These are phyloP conservation scores for Spisula subtruncata DNA, from an alignment of 2,888 invertebrate genomes.

Conservation along the genomic window DNA sequence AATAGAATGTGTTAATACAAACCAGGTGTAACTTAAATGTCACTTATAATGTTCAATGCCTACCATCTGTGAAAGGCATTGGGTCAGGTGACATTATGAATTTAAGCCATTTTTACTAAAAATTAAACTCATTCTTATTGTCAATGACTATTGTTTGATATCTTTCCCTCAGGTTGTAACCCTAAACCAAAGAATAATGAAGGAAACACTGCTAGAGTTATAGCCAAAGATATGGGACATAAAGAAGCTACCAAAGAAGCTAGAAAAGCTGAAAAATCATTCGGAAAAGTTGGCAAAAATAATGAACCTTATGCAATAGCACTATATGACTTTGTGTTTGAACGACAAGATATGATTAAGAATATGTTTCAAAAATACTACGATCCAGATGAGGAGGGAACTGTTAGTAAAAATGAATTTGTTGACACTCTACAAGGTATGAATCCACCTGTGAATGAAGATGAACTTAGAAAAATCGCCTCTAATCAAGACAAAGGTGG, in stretches of 20 bases:
- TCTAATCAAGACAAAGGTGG: constrained; percentile 85
- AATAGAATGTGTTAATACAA: too few relatives aligned
- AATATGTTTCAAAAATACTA: constrained; percentile 83
- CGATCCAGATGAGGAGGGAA: constrained; percentile 84
- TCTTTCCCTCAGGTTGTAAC: constrained; percentile 85
- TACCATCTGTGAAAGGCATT: too few relatives aligned
- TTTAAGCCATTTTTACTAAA: too few relatives aligned
- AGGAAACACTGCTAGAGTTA: constrained; percentile 83
- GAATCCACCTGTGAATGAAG: constrained; percentile 84
- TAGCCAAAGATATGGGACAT: constrained; percentile 87
- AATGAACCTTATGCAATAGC: constrained; percentile 86
- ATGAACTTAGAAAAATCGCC: constrained; percentile 83
- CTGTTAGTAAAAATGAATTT: constrained; percentile 83
- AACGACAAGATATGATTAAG: constrained; percentile 78
- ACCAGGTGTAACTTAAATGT: too few relatives aligned
- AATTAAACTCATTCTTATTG: not conserved
- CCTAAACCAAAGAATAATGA: constrained; percentile 88
- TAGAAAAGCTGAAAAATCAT: constrained; percentile 87
- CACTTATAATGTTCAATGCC: too few relatives aligned
- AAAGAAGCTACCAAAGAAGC: constrained; percentile 87
- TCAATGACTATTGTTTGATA: not conserved
- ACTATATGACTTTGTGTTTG: constrained; percentile 86
- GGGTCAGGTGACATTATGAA: too few relatives aligned
- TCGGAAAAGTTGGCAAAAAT: constrained; percentile 86
- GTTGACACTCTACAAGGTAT: constrained; percentile 81